Evolutionary conservation across 2,888 invertebrate genomes (phyloP), one percentile per base, ranked within the genome.

Genomic region (Trichopoda pennipes): DNA sequence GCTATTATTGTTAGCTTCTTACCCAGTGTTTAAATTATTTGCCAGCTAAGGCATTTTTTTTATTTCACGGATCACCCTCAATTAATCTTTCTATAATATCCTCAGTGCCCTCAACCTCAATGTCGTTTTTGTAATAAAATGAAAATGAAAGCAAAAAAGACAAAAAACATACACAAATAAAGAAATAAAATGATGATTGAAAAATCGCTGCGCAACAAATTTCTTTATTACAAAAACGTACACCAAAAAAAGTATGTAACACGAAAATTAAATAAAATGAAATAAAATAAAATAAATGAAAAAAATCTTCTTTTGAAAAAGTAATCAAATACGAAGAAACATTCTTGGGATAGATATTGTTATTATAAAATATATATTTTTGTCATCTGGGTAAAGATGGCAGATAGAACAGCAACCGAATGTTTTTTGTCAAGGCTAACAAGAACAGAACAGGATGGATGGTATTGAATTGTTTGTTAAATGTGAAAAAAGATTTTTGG

Each of bases 151-250:
- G 12, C 60, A 60, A 47, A 10, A 23, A 49, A 38, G 0, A 32
- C n/a, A n/a, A 44, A 55, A 2, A 0, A 16, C 35, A 1, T n/a
- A 1, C 6, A 44, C 6, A 53, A 73, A 42, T 14, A 64, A 47
- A 44, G 55, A 32, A 66, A 72, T 47, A 76, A 58, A 58, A 76
- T 72, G 47, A 73, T 77, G 63, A 63, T 77, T 77, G 49, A 56
- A 60, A 82, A 79, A 74, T 75, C 44, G 51, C 63, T 49, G 60
- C 32, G 60, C 68, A 68, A 72, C 14, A 69, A 77, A 35, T 68
- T 73, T 56, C 68, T 81, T 69, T 69, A 81, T 63, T 63, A 63
- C 55, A 53, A 64, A 72, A 63, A 51, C 23, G 10, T n/a, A n/a
- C n/a, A 17, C 9, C 47, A 42, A 53, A 14, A 56, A 19, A 49